These are phyloP conservation scores for Struthio camelus DNA, from an alignment of 2,113 vertebrate species.

Conservation along the genomic window DNA sequence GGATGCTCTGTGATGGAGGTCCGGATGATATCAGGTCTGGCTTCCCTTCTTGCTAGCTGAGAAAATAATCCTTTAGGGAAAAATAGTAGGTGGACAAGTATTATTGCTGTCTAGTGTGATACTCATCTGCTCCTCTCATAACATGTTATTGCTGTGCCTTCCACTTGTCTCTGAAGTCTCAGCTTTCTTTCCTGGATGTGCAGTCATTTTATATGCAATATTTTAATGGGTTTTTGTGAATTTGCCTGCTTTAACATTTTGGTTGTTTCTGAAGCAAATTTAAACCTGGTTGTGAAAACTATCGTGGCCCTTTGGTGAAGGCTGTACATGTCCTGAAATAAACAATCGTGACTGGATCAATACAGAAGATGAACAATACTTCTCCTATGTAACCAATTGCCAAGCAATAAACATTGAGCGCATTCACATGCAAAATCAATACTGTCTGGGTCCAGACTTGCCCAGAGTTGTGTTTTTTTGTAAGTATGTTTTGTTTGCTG, in stretches of 20 bases:
- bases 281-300: not conserved
- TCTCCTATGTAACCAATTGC: not conserved
- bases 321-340: not conserved
- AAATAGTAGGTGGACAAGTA: not conserved
- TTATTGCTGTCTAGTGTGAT: not conserved
- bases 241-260: not conserved
- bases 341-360: not conserved
- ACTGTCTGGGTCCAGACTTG: not conserved
- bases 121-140: not conserved
- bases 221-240: not conserved
- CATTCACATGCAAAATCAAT: fast-evolving
- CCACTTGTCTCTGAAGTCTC: not conserved
- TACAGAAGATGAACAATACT: not conserved
- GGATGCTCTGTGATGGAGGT: not conserved
- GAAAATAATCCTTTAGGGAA: not conserved
- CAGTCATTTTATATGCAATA: not conserved
- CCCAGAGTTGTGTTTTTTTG: not conserved
- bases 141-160: not conserved
- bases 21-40: not conserved
- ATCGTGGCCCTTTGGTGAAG: not conserved
- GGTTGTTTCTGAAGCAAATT: not conserved
- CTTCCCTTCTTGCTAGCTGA: not conserved
- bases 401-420: not conserved
- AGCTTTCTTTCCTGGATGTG: not conserved
- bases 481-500: not conserved